A percentile compares a stretch with the other conserved stretches of the same genome.
phyloP scores from a whole-genome alignment of 2,888 invertebrate genomes.

The Monoplex corrugatus region DNA sequence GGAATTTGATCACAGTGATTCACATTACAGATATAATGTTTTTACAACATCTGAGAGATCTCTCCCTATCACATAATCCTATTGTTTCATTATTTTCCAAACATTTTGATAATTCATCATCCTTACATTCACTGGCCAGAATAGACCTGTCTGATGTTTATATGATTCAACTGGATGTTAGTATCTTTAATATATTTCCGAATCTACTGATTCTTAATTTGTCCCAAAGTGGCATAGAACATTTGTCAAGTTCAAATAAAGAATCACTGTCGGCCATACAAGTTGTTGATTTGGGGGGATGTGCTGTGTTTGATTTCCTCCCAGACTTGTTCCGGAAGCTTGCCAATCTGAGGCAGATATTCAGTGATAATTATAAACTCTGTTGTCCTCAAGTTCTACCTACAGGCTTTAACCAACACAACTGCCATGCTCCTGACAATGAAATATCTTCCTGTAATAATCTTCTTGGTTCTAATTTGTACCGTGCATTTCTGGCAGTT shows the following conservation, averaged over 20 bases:
- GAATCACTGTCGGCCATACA: not conserved
- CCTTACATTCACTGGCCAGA: not conserved
- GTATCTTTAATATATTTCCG: not conserved
- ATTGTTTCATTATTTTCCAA: not conserved
- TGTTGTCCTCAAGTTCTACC: slow-evolving; percentile 20
- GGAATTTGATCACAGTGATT: slow-evolving; percentile 9
- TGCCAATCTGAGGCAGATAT: not conserved
- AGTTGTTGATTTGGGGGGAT: not conserved
- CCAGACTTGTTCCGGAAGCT: slow-evolving; percentile 9
- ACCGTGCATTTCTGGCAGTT: slow-evolving; percentile 59
- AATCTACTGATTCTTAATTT: not conserved
- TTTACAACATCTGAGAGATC: not conserved
- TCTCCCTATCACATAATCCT: not conserved
- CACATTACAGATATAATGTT: not conserved
- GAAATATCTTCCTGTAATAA: not conserved
- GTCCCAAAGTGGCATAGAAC: not conserved
- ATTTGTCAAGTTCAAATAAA: not conserved
- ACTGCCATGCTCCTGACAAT: slow-evolving; percentile 27
- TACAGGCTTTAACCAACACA: not conserved
- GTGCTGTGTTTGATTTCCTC: not conserved
- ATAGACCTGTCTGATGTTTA: not conserved
- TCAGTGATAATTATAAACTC: not conserved
- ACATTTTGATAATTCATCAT: not conserved
- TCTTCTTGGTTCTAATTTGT: slow-evolving; percentile 49
- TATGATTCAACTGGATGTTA: not conserved